Conservation (phyloP, 2,888 invertebrate species). For the Deilephila porcellus region DNA sequence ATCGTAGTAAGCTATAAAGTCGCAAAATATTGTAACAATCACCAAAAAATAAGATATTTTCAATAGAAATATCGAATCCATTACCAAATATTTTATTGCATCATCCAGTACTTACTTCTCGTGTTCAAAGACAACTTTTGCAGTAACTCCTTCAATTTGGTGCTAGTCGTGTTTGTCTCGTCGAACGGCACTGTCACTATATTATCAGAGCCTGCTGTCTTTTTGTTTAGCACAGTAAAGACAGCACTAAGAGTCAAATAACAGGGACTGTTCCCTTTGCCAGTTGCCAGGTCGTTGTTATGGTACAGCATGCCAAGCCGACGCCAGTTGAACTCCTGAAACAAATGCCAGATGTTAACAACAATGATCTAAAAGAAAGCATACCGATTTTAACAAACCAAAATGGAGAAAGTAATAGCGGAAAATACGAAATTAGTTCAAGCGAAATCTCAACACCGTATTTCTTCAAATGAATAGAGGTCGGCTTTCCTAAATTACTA, state of each 20-base stretch:
- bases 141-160: constrained; percentile 85
- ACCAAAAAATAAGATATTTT: neutral
- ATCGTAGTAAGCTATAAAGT: no score
- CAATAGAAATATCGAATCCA: constrained; percentile 5
- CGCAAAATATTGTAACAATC: neutral
- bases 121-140: constrained; percentile 85
- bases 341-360: constrained; percentile 54
- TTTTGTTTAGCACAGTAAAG: constrained; percentile 77
- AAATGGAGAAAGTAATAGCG: neutral
- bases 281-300: constrained; percentile 86
- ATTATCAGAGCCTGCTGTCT: constrained; percentile 75
- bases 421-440: constrained; percentile 10
- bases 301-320: constrained; percentile 89
- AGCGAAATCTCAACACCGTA: neutral
- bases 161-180: constrained; percentile 82
- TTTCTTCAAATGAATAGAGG: neutral
- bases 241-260: constrained; percentile 90
- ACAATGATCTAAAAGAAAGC: neutral
- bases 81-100: constrained; percentile 35
- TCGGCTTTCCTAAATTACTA: neutral
- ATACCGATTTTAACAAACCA: neutral
- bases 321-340: constrained; percentile 89
- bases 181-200: constrained; percentile 86
- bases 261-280: constrained; percentile 90
- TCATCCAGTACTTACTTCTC: constrained; percentile 86